These are phyloP conservation scores for Orussus abietinus DNA, from an alignment of 1,140 invertebrate species.

Conservation along the genomic window DNA sequence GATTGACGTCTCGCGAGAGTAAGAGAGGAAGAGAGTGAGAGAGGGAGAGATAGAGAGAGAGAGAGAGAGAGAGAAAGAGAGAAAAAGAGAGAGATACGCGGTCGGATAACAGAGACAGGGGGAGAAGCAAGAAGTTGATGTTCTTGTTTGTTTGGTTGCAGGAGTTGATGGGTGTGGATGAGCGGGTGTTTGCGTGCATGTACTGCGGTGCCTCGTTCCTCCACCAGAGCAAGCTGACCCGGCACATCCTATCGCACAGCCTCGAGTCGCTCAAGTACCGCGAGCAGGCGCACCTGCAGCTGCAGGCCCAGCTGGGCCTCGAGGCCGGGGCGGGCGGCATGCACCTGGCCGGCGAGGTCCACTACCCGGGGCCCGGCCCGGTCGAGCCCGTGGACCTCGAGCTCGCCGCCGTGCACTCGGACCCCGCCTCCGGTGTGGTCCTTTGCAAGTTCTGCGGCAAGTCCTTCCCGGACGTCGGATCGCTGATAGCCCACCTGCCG, in stretches of 20 bases:
- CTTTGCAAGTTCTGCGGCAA: slow-evolving; percentile 88
- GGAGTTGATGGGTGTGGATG: slow-evolving; percentile 74
- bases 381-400: slow-evolving; percentile 53
- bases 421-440: slow-evolving; percentile 68
- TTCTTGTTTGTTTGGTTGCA: slow-evolving; percentile 87
- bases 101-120: slow-evolving; percentile 19
- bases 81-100: slow-evolving; percentile 12
- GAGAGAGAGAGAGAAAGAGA: slow-evolving; percentile 6
- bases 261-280: slow-evolving; percentile 81
- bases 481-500: slow-evolving; percentile 78
- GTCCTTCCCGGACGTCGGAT: slow-evolving; percentile 82
- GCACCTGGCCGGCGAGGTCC: slow-evolving; percentile 48
- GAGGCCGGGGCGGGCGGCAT: slow-evolving; percentile 50
- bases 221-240: slow-evolving; percentile 82
- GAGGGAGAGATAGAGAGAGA: background rate
- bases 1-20: too few relatives aligned
- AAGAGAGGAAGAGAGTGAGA: slow-evolving; percentile 8
- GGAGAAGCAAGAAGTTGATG: slow-evolving; percentile 79
- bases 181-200: slow-evolving; percentile 72
- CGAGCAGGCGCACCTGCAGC: slow-evolving; percentile 58
- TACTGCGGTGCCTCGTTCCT: slow-evolving; percentile 84
- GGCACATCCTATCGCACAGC: slow-evolving; percentile 82
- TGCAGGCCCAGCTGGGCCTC: slow-evolving; percentile 46
- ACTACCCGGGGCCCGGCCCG: slow-evolving; percentile 47
- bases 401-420: slow-evolving; percentile 49